These are phyloP conservation scores for Pangasius sanitwongsei DNA, from an alignment of 2,797 vertebrate genomes.

Conservation along the genomic window DNA sequence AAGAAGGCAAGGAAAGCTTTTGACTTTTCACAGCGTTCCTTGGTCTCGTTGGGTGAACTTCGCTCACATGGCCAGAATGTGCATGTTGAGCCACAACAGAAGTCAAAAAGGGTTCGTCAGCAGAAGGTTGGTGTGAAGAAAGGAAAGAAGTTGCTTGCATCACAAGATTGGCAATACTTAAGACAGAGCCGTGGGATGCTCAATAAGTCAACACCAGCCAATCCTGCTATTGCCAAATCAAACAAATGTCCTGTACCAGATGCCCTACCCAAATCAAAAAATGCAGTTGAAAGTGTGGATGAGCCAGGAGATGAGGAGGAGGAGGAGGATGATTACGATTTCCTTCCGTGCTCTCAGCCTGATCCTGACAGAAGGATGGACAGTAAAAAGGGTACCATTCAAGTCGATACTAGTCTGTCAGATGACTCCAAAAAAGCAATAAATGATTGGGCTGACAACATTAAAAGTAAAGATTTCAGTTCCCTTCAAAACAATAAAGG, in stretches of 20 bases:
- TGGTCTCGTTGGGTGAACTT: constrained; percentile 67
- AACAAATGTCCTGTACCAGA: neutral
- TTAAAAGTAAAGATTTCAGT: neutral
- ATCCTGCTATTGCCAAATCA: constrained; percentile 3
- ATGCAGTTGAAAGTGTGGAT: neutral
- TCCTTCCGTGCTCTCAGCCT: constrained; percentile 30
- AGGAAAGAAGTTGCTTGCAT: constrained; percentile 71
- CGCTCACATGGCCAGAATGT: constrained; percentile 76
- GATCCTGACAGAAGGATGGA: constrained; percentile 35
- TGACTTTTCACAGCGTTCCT: constrained; percentile 78
- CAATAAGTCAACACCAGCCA: neutral
- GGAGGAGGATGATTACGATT: constrained; percentile 16
- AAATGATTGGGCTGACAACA: neutral
- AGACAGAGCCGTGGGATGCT: constrained; percentile 63
- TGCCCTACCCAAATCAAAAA: neutral
- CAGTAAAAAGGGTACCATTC: neutral
- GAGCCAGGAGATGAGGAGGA: constrained; percentile 8
- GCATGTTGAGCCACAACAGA: constrained; percentile 56
- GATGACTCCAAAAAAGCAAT: neutral
- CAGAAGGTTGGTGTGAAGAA: constrained; percentile 60
- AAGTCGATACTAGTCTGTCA: neutral
- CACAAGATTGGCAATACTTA: constrained; percentile 72
- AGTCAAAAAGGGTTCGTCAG: constrained; percentile 52
- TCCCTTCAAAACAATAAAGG: neutral
- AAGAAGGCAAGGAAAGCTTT: constrained; percentile 76